Base-by-base conservation (phyloP, 1,140 invertebrate genomes). In the Lepeophtheirus salmonis region DNA sequence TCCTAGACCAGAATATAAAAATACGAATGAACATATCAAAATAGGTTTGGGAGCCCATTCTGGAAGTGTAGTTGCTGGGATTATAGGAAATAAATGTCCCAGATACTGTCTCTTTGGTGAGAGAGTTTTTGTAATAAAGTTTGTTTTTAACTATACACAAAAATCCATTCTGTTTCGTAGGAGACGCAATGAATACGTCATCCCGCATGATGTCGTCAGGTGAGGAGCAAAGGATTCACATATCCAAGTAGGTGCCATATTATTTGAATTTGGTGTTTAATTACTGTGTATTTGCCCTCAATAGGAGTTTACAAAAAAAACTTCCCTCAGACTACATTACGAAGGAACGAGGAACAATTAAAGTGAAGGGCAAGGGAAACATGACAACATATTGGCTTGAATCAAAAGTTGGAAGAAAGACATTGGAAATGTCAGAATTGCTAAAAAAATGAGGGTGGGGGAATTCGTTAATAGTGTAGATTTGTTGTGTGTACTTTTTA, bases 181-280 rank as follows among this genome's bases (percentile, higher is more conserved):
- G 57, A 21, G 59, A 61, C 24, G 59, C 59, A 16, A 61, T 61
- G 59, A 61, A 61, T 20, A 61, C 59, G 2, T 56, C 48, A 18
- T 61, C 59, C 3, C 2, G 59, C 10, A 61, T 61, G 59, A 61
- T 61, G 59, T 56, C 50, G 10, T 61, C 50, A 20, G 50, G 59
- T 10, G 59, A 61, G 3, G 17, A 56, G 25, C 59, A 61, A 55
- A 22, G 22, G 12, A 54, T 61, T 10, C 59, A 61, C 18, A 50
- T 61, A 22, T 61, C 57, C 2, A 24, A 24, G 57, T 60, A 60
- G n/a, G 54, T 20, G 16, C 16, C 4, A 16, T 12, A 52, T 6
- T 16, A 52, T 16, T 10, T 41, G 30, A 10, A 41, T 41, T 41
- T 41, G 10, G 30, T n/a, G 30, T 41, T 41, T 41, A 41, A 41